Evolutionary conservation across 2,113 vertebrate species (phyloP).

Genomic region (Connochaetes taurinus): DNA sequence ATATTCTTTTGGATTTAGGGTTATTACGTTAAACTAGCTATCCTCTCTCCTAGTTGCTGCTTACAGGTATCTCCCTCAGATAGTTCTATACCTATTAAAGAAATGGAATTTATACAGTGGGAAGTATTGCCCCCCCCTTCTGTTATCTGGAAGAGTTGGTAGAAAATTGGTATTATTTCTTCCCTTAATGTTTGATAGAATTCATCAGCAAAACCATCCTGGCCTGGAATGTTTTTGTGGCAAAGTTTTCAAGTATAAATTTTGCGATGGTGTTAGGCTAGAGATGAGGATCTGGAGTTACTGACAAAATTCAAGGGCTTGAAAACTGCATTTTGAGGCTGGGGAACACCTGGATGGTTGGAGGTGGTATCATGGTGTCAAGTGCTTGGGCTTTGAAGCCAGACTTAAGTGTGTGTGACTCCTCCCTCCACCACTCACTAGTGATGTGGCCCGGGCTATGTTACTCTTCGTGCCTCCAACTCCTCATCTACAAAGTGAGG

Average conservation of each 20-base stretch:
- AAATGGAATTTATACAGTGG: neutral
- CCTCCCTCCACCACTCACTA: neutral
- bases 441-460: neutral
- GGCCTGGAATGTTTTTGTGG: neutral
- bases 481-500: neutral
- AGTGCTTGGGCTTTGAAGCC: neutral
- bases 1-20: neutral
- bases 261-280: neutral
- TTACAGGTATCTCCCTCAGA: neutral
- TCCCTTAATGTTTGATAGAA: neutral
- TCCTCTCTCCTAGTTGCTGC: neutral
- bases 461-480: constrained; percentile 22
- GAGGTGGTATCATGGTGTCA: neutral
- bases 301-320: neutral
- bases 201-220: neutral
- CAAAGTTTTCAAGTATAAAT: neutral
- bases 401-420: neutral
- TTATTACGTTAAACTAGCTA: neutral
- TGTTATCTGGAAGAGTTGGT: neutral
- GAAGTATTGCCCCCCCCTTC: neutral
- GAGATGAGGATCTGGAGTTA: neutral
- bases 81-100: neutral
- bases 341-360: neutral
- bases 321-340: neutral
- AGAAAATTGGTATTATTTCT: neutral